Evolutionary conservation across 2,888 invertebrate species (phyloP), one percentile per base, ranked within the genome.

Genomic region (Ophion ellenae): DNA sequence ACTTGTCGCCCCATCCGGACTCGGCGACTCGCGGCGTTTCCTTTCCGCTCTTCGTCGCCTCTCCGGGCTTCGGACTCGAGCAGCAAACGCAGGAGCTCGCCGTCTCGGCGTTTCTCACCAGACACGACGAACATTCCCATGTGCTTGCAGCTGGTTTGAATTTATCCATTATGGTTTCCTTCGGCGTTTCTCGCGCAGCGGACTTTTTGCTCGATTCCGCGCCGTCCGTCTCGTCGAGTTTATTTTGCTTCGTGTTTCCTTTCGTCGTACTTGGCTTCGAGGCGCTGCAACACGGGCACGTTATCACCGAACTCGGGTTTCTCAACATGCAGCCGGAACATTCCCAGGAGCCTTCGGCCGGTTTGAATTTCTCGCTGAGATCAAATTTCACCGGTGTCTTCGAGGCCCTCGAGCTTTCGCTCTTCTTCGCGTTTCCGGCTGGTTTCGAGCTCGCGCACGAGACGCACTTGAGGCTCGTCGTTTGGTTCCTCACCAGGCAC

Each of bases 41-140:
- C 95, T 96, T 0, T 94, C 90, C 78, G 95, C 94, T 84, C 1
- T 53, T 69, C 11, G 73, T 86, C 6, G 73, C 9, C 1, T 84
- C 86, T 45, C 89, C 91, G 17, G 94, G 92, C 88, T 94, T 95
- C 2, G 94, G 89, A 17, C 94, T 93, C 86, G 95, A 94, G 90
- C 96, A 96, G 32, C 96, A 96, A 9, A 94, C 94, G 89, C 96
- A 96, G 40, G 93, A 93, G 3, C 88, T 90, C 2, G 90, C 91
- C n/a, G 93, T 93, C 0, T 92, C 90, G 10, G 95, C 93, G 91
- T 97, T 97, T 63, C 95, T 94, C 17, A 96, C 94, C 93, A 96
- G 94, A 91, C 97, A 97, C 28, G 94, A 94, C 1, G 95, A 93
- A 92, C 97, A 97, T 88, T 96, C 96, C 97, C 97, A 97, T 28